Conservation (phyloP, 2,888 invertebrate genomes). For the Sturmia bella region DNA sequence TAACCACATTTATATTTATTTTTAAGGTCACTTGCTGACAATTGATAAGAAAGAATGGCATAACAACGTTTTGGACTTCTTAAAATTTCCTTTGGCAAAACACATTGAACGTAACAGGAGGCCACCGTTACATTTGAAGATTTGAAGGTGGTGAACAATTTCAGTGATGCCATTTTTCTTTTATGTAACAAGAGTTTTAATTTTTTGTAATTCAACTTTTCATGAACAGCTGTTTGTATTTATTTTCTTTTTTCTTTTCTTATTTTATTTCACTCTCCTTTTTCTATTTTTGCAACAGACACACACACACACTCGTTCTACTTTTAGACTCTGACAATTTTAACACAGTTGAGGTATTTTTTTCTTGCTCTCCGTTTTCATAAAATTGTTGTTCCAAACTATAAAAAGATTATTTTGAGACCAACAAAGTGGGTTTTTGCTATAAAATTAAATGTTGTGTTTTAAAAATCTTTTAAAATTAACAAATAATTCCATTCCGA, state of each 20-base stretch:
- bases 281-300: constrained; percentile 14
- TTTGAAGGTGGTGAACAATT: constrained; percentile 39
- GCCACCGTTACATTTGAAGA: constrained; percentile 29
- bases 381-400: constrained; percentile 10
- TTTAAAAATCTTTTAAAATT: constrained; percentile 38
- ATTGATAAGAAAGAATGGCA: constrained; percentile 21
- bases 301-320: constrained; percentile 8
- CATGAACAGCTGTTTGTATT: constrained; percentile 45
- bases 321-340: not conserved
- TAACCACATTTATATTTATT: constrained; percentile 52
- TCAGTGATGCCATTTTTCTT: constrained; percentile 53
- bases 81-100: constrained; percentile 8
- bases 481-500: constrained; percentile 6
- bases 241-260: not conserved
- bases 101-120: constrained; percentile 34
- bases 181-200: not conserved
- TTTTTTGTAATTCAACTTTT: not conserved
- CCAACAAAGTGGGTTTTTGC: not conserved
- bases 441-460: constrained; percentile 45
- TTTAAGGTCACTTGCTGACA: constrained; percentile 14
- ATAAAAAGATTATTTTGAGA: constrained; percentile 28
- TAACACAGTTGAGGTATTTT: constrained; percentile 2
- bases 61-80: constrained; percentile 42
- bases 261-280: not conserved
- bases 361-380: constrained; percentile 7